Evolutionary conservation across 2,113 vertebrate species (phyloP).

Genomic region (Meleagris gallopavo): DNA sequence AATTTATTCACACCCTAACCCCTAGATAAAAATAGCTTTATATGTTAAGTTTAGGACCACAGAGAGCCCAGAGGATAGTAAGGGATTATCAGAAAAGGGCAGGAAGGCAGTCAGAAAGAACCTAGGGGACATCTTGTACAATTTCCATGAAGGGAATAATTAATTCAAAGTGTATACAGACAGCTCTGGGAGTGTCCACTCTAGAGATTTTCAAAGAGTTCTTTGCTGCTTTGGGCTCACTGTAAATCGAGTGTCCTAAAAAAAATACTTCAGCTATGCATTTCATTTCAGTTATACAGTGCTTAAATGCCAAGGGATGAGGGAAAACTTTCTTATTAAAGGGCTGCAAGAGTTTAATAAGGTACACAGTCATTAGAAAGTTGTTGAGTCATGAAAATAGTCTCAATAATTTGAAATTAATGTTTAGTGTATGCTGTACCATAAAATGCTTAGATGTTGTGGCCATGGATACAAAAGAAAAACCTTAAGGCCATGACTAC

Average conservation of each 20-base stretch:
- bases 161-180: conserved; percentile 58
- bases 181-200: conserved; percentile 47
- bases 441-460: conserved; percentile 61
- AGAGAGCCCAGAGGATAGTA: conserved; percentile 60
- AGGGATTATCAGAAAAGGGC: conserved; percentile 72
- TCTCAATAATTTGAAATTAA: conserved; percentile 71
- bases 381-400: conserved; percentile 66
- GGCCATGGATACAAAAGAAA: conserved; percentile 59
- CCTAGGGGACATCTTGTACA: conserved; percentile 44
- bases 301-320: conserved; percentile 53
- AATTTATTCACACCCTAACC: conserved; percentile 69
- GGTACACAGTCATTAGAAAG: conserved; percentile 53
- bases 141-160: conserved; percentile 53
- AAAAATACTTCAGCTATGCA: conserved; percentile 50
- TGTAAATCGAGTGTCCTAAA: conserved; percentile 47
- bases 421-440: conserved; percentile 41
- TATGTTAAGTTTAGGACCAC: conserved; percentile 66
- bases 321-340: conserved; percentile 59
- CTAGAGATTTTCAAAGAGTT: conserved; percentile 62
- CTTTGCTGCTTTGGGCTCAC: conserved; percentile 44
- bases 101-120: conserved; percentile 55
- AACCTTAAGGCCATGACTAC: conserved; percentile 52
- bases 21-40: conserved; percentile 68
- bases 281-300: conserved; percentile 38
- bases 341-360: conserved; percentile 55